Evolutionary conservation across 2,888 invertebrate species (phyloP), one percentile per base, ranked within the genome.

Genomic region (Aleiodes leptofemur): DNA sequence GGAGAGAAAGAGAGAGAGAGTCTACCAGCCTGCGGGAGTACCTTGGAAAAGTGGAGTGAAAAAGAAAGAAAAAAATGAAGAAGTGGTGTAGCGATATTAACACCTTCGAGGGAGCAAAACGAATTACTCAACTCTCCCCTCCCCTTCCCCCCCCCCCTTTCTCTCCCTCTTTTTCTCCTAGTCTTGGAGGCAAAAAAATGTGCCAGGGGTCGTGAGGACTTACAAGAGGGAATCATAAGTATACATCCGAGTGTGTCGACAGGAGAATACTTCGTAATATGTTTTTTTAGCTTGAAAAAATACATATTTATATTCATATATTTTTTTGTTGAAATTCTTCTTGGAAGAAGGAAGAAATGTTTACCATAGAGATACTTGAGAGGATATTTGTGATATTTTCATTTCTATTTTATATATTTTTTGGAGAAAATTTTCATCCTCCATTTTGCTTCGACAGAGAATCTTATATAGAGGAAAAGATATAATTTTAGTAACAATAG

Each of bases 371-470:
- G 13, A 29, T 16, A 43, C 16, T 43, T 43, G 14, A 9, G 14
- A 16, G 43, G 8, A 48, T 29, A 69, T 69, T 16, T 51, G 9
- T 29, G 50, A 51, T 51, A 59, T 57, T 7, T 34, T 56, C 38
- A 57, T 57, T 51, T 68, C 43, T 68, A 56, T 68, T 34, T 31
- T 56, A 71, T 31, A 29, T 34, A 23, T 23, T 34, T 69, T 64
- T 64, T 16, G 16, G 13, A 1, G 57, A 61, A 78, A 79, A 75
- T 77, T 80, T 77, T 77, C 74, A 76, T 78, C 79, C 80, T 80
- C 77, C 68, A 80, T 71, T 79, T 80, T 75, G 77, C 76, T 23
- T 23, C 73, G 64, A 78, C 80, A 82, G 85, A 84, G 68, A 86
- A 84, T n/a, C n/a, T n/a, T n/a, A n/a, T 84, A 23, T 23, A 23